These are phyloP conservation scores for Chymomyza amoena DNA, from an alignment of 2,888 invertebrate genomes.

Conservation along the genomic window DNA sequence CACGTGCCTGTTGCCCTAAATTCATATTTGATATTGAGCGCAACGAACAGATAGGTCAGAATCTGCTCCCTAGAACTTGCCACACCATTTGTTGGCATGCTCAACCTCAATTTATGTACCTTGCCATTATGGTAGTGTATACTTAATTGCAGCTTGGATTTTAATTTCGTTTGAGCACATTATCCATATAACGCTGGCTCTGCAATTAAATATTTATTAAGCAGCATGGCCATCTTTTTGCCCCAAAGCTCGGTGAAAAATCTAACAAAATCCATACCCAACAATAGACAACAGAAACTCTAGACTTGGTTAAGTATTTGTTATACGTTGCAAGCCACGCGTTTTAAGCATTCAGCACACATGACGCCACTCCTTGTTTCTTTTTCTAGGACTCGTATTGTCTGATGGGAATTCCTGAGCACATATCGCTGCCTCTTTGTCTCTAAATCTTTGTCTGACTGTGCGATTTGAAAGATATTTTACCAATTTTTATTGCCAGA, in stretches of 20 bases:
- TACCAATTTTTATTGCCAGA: constrained; percentile 69
- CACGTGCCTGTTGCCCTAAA: neutral
- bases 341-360: constrained; percentile 57
- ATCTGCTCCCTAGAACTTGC: constrained; percentile 37
- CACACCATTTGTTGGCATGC: constrained; percentile 36
- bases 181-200: neutral
- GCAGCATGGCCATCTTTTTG: neutral
- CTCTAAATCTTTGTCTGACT: constrained; percentile 25
- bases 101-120: constrained; percentile 39
- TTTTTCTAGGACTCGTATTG: constrained; percentile 15
- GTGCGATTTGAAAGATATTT: constrained; percentile 69
- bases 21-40: constrained; percentile 14
- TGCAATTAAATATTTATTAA: neutral
- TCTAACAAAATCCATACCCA: no score
- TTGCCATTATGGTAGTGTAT: constrained; percentile 58
- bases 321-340: constrained; percentile 26
- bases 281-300: neutral
- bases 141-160: constrained; percentile 67
- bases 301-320: neutral
- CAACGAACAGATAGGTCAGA: constrained; percentile 51
- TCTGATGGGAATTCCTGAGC: neutral
- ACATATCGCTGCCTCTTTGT: neutral
- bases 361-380: neutral
- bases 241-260: no score
- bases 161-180: constrained; percentile 40